Evolutionary conservation across 2,113 vertebrate species (phyloP), one percentile per base, ranked within the genome.

Genomic region (Tachysurus fulvidraco): DNA sequence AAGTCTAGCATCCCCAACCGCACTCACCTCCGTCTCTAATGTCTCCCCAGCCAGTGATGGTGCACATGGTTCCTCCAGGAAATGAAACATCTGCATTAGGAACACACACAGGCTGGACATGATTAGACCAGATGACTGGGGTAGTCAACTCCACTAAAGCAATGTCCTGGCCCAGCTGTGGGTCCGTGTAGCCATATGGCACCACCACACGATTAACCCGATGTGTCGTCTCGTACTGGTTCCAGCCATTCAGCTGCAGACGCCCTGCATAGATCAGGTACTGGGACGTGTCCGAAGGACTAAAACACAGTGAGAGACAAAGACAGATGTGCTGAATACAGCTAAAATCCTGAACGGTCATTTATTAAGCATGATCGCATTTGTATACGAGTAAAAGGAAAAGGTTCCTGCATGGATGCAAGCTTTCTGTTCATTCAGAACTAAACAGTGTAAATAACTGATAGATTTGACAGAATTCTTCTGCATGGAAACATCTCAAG

Each of bases 31-130:
- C 76, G 16, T 94, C 77, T 12, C 91, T 83, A 81, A 92, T 91
- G 88, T 95, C 3, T 1, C 95, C 95, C 95, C 95, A 96, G 77
- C 95, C 95, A 1, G 95, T 95, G 87, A 95, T 94, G n/a, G 82
- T 88, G 88, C 95, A 96, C 28, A 0, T 0, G 91, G 93, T 91
- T 81, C 85, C 94, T 41, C 41, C 69, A 7, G 91, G 88, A 86
- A 96, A 95, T 60, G 91, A n/a, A 4, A 84, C 86, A 59, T 80
- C 84, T 5, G 91, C 80, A 21, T 78, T 8, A 0, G 95, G 95
- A 62, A 96, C 69, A 78, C 95, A 96, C 55, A 96, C 21, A 0
- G 95, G 95, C 25, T 65, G 88, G 87, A 94, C 19, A 19, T 85
- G 62, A 79, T 93, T 89, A 0, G 93, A 89, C 93, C 93, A 96